Percentiles rank a stretch among this genome's conserved stretches.
Conservation (phyloP, 2,797 vertebrate species). For the Sebastes minor region DNA sequence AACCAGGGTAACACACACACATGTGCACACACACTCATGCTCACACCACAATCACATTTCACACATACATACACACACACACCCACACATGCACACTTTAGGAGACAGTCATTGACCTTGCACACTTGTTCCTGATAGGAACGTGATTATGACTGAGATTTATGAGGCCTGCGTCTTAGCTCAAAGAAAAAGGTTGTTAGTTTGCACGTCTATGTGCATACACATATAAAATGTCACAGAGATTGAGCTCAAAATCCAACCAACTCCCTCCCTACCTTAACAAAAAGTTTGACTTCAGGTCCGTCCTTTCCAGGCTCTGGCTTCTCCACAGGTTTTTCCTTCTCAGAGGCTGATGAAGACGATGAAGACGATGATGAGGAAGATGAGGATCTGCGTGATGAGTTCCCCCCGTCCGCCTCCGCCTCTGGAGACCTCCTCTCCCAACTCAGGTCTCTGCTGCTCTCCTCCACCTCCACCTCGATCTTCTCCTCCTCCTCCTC, state of each 20-base stretch:
- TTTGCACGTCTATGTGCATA: not conserved
- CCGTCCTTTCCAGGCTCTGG: not conserved
- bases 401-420: not conserved
- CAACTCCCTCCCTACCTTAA: slow-evolving; percentile 50
- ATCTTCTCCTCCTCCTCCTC: not conserved
- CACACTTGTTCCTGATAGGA: slow-evolving; percentile 13
- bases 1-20: slow-evolving; percentile 16
- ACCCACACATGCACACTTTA: not conserved
- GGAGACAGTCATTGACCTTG: slow-evolving; percentile 16
- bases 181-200: not conserved
- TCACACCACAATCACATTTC: not conserved
- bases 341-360: slow-evolving; percentile 47
- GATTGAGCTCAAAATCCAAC: not conserved
- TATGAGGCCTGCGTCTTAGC: not conserved
- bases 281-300: slow-evolving; percentile 21
- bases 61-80: not conserved
- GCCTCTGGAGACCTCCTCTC: slow-evolving; percentile 5
- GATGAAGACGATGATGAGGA: slow-evolving; percentile 61
- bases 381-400: slow-evolving; percentile 57
- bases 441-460: not conserved
- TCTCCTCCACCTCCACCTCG: not conserved
- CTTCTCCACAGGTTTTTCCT: not conserved
- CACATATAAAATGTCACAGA: not conserved
- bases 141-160: not conserved
- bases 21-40: slow-evolving; percentile 1